phyloP scores from a whole-genome alignment of 2,888 invertebrate species.

The Mythimna lalbum region DNA sequence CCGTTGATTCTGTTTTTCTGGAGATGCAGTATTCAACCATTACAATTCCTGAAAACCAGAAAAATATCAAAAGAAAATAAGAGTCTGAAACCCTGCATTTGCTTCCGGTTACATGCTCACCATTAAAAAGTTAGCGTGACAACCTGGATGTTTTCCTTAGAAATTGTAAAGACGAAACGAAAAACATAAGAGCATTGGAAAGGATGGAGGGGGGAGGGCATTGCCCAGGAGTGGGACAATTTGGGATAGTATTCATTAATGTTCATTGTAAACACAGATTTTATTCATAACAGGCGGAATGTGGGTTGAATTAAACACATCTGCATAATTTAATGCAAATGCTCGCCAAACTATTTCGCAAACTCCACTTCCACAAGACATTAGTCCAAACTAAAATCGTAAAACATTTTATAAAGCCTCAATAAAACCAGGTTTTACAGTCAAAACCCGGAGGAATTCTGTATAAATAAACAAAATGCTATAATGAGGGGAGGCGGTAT shows the following conservation, averaged over 20 bases:
- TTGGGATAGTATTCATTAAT: background rate
- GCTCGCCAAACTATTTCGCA: background rate
- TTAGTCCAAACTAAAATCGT: slow-evolving; percentile 31
- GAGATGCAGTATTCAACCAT: background rate
- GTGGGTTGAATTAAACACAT: background rate
- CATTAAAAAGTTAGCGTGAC: background rate
- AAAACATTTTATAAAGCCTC: slow-evolving; percentile 18
- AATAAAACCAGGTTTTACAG: slow-evolving; percentile 41
- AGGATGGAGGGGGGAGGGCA: no score
- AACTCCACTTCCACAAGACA: slow-evolving; percentile 2
- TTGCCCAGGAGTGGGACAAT: no score
- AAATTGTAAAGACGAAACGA: no score
- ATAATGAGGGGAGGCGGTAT: slow-evolving; percentile 36
- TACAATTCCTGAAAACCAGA: no score
- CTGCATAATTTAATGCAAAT: background rate
- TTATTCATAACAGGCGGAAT: background rate
- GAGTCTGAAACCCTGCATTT: background rate
- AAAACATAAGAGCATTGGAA: no score
- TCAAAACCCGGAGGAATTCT: slow-evolving; percentile 3
- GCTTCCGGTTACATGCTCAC: background rate
- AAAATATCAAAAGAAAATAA: background rate
- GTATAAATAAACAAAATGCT: slow-evolving; percentile 35
- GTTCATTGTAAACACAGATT: background rate
- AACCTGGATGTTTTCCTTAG: no score
- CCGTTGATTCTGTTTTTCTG: background rate